Percentiles rank a stretch among this genome's conserved stretches.
Conservation (phyloP, 2,888 invertebrate species). For the Celastrina argiolus region DNA sequence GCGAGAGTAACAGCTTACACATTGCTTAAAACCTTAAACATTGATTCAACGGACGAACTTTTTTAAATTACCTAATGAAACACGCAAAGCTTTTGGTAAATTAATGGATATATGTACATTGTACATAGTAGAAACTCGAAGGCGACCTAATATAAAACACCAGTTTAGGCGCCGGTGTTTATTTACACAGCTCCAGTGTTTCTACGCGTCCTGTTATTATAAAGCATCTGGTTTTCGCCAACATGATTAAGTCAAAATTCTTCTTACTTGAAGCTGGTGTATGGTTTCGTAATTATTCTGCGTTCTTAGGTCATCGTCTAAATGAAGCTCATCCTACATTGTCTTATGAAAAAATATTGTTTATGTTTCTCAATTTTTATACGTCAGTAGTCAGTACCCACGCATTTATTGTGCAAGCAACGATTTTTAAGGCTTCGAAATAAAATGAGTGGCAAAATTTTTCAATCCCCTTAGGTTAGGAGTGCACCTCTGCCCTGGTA, state of each 20-base stretch:
- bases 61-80: not conserved
- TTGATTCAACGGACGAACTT: not conserved
- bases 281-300: not conserved
- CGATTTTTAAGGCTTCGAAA: not conserved
- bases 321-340: not conserved
- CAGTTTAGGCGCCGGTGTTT: constrained; percentile 10
- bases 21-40: not conserved
- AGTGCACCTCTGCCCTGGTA: no score
- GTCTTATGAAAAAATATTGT: not conserved
- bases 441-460: no score
- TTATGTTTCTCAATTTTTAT: not conserved
- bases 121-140: not conserved
- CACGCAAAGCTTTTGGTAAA: not conserved
- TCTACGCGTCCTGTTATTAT: constrained; percentile 12
- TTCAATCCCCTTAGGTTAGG: no score
- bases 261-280: not conserved
- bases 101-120: not conserved
- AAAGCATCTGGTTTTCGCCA: constrained; percentile 19
- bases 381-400: not conserved
- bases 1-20: not conserved
- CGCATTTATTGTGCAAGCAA: not conserved
- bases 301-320: not conserved
- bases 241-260: constrained; percentile 1
- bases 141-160: constrained; percentile 12
- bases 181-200: not conserved